Evolutionary conservation across 2,113 vertebrate genomes (phyloP), one percentile per base, ranked within the genome.

Genomic region (Electrona antarctica): DNA sequence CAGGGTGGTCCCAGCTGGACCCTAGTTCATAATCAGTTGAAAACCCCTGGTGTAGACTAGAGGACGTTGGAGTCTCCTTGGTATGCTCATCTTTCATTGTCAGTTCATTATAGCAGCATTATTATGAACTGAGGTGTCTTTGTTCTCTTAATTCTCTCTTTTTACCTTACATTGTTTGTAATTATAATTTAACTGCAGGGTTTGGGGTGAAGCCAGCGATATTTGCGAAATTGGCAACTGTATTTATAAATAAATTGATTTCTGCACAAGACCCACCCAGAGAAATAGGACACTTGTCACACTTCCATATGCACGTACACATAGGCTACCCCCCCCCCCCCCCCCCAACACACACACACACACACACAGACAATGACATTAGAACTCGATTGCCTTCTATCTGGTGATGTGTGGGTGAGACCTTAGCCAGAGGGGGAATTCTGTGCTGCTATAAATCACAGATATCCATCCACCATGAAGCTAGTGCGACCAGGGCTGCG

Each of bases 211-310:
- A 33, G 4, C 62, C 73, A 80, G 29, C 78, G 67, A 64, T 74
- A 62, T 71, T n/a, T n/a, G n/a, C n/a, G n/a, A n/a, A 63, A 28
- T 81, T 67, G 67, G 48, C 12, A 41, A 54, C 57, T 79, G 54
- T 80, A 68, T 69, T 61, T 55, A 67, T 61, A n/a, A 80, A 84
- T 87, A 83, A 81, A 90, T 89, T 21, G 29, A 64, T 61, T 65
- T 11, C 11, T 48, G 12, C 33, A 61, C 60, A 48, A 65, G 73
- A 77, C 64, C 67, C 33, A n/a, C n/a, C n/a, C 52, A 63, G 54
- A 62, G 73, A 87, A 83, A 83, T 87, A 85, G 81, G 78, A 29
- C 60, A 48, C 7, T 45, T 33, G 21, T 11, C 7, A 15, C 15
- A 8, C 7, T 59, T 21, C 21, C 21, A 21, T 21, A 21, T 21